Evolutionary conservation across 2,888 invertebrate species (phyloP), one percentile per base, ranked within the genome.

Genomic region (Craniophora ligustri): DNA sequence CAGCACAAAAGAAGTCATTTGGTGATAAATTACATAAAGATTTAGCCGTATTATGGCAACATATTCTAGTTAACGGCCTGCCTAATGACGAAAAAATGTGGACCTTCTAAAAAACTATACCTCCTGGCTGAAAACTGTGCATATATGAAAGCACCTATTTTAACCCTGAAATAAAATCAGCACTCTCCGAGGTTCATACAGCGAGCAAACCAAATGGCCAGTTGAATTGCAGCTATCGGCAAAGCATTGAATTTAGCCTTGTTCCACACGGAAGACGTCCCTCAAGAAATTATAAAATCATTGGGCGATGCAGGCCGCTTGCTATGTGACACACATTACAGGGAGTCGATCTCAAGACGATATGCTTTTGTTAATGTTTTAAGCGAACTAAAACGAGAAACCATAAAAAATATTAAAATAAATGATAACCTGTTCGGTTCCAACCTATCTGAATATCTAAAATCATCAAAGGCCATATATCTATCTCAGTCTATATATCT

Each of bases 111-210:
- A n/a, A 61, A 59, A 42, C 34, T 31, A 8, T 69, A 69, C 16
- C 11, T 56, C 10, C 53, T 53, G 2, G 42, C 66, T 5, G 56
- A 63, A 32, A 66, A 64, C 11, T 66, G 63, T 44, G 1, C 15
- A 1, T 21, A 47, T 11, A 61, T 64, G 57, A 48, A 38, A 28
- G 55, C 57, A 14, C 67, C 64, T 5, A 49, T 21, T 26, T 69
- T 11, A 69, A 69, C 14, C 19, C n/a, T 3, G 60, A 64, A 32
- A 57, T 67, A 26, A 60, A 64, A 31, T 40, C 59, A 1, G 65
- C 62, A 6, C 15, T 68, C 0, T 34, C 44, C 0, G 53, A 56
- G 5, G 3, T 50, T 2, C 58, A 59, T n/a, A 28, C n/a, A 14
- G 1, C 56, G 61, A 19, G 56, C 63, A 35, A 66, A 55, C 23